These are phyloP conservation scores for Nettapus auritus DNA, from an alignment of 2,113 vertebrate species.

Conservation along the genomic window DNA sequence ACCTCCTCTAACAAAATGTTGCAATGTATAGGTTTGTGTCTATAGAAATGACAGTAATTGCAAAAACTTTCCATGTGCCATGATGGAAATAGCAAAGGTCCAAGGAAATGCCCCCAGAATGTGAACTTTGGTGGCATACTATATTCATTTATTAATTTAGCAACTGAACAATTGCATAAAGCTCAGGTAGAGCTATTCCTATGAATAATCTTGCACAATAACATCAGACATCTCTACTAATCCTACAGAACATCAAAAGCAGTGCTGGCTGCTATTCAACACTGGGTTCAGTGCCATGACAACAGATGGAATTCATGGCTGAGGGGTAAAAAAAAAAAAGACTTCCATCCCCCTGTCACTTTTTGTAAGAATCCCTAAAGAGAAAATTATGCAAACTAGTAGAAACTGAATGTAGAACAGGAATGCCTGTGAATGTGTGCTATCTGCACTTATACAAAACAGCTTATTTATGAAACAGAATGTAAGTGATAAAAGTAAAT, in stretches of 20 bases:
- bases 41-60: not conserved
- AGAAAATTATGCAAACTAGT: conserved; percentile 60
- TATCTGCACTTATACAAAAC: conserved; percentile 21
- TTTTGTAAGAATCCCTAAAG: conserved; percentile 68
- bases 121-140: not conserved
- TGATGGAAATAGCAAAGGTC: not conserved
- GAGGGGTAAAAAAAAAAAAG: conserved; percentile 47
- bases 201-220: conserved; percentile 57
- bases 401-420: conserved; percentile 47
- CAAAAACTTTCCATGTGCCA: not conserved
- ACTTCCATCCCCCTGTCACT: conserved; percentile 52
- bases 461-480: conserved; percentile 36
- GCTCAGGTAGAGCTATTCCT: conserved; percentile 51
- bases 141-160: conserved; percentile 51
- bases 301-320: conserved; percentile 72
- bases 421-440: conserved; percentile 10
- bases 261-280: conserved; percentile 63
- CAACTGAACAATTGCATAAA: conserved; percentile 41
- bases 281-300: conserved; percentile 67
- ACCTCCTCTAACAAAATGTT: not conserved
- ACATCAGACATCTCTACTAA: conserved; percentile 62
- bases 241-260: conserved; percentile 64
- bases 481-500: conserved; percentile 40
- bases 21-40: not conserved
- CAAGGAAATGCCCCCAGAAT: not conserved